Base-by-base conservation (phyloP, 2,888 invertebrate species). In the Onchidella celtica region DNA sequence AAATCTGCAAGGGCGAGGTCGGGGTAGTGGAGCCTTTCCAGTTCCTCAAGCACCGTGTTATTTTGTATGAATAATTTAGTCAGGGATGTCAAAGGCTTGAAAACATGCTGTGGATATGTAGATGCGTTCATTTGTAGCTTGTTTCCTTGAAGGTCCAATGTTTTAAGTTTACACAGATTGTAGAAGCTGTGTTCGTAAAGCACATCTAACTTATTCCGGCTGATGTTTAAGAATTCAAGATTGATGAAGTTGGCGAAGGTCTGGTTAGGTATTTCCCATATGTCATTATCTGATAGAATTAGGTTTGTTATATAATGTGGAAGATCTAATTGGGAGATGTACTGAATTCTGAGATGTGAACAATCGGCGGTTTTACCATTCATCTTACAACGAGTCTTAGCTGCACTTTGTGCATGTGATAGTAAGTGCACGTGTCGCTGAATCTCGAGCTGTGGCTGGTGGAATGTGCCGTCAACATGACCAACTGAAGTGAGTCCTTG, bases 1-100 rank as follows among this genome's bases (percentile, higher is more conserved):
- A 84, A 69, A 0, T 47, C 27, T 9, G 84, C 75, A 11, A 84
- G 47, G 2, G 79, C 76, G n/a, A 38, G 27, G 14, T 73, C 76
- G 1, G 84, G 84, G 40, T 84, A 84, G 40, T 59, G 55, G 68
- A 76, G 57, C 0, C n/a, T 24, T 3, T 34, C 1, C 4, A 29
- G 24, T 1, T 40, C 34, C 2, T 27, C 17, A 24, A 6, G 14
- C 17, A 32, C 11, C 21, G 68, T 75, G 29, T 74, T 79, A 27
- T 81, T 79, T 24, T 72, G n/a, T 2, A 79, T 72, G n/a, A 3
- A 24, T 21, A 79, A 27, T 0, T 14, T 6, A 34, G 21, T 11
- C n/a, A 79, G 59, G 3, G n/a, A 63, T 14, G 17, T 1, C 14
- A 80, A 59, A 17, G 80, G 74, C 27, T 55, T 24, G 38, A 80